These are phyloP conservation scores for Abramis brama DNA, from an alignment of 2,113 vertebrate species.

Conservation along the genomic window DNA sequence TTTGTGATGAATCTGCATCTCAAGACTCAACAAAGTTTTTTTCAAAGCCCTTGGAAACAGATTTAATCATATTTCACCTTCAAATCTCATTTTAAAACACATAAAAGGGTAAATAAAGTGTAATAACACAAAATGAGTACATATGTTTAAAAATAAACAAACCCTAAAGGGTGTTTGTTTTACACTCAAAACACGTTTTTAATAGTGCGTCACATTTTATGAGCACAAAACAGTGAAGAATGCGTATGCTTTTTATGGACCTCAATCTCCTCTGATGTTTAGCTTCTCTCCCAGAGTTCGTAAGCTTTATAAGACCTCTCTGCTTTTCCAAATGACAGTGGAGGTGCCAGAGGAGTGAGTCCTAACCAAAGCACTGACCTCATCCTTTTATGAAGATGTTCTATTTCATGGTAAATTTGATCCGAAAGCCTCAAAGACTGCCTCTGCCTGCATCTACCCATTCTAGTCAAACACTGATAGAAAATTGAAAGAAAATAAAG, in stretches of 20 bases:
- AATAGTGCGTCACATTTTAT: conserved; percentile 14
- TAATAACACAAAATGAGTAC: neutral
- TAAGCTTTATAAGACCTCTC: conserved; percentile 11
- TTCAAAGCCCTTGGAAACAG: conserved; percentile 34
- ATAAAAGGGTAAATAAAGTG: conserved; percentile 13
- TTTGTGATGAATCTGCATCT: conserved; percentile 12
- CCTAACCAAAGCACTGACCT: conserved; percentile 27
- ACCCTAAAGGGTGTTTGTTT: neutral
- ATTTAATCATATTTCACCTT: conserved; percentile 31
- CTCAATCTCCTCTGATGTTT: conserved; percentile 8
- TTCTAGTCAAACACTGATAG: conserved; percentile 25
- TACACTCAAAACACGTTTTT: conserved; percentile 15
- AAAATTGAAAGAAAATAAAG: conserved; percentile 67
- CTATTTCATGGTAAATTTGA: conserved; percentile 49
- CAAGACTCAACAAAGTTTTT: conserved; percentile 30
- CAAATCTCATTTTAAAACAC: conserved; percentile 5
- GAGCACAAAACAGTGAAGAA: neutral
- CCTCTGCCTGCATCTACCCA: neutral
- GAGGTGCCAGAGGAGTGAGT: conserved; percentile 11
- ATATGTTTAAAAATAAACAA: neutral
- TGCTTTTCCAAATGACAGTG: conserved; percentile 13
- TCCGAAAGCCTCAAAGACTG: neutral
- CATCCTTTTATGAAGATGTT: conserved; percentile 46
- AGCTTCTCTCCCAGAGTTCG: conserved; percentile 13
- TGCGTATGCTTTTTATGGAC: neutral